These are phyloP conservation scores for Lottia scabra DNA, from an alignment of 2,888 invertebrate genomes.

Conservation along the genomic window DNA sequence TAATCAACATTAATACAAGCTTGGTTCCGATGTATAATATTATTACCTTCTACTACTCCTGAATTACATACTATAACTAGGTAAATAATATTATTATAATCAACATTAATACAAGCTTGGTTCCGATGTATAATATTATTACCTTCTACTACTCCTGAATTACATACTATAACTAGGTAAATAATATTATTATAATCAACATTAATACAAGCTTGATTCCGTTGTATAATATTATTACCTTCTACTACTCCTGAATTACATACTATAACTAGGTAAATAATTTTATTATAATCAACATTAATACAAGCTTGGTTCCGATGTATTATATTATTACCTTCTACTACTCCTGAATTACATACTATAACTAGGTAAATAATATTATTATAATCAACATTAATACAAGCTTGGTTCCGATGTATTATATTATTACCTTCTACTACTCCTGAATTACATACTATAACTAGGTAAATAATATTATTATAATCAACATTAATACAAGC, in stretches of 20 bases:
- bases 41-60: constrained; percentile 35
- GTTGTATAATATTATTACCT: constrained; percentile 41
- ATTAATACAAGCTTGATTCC: constrained; percentile 53
- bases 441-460: too few species aligned
- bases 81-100: constrained; percentile 22
- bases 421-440: too few species aligned
- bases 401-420: too few species aligned
- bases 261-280: constrained; percentile 34
- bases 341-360: too few species aligned
- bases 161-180: constrained; percentile 35
- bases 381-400: too few species aligned
- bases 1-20: constrained; percentile 39
- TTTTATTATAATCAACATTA: too few species aligned
- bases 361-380: too few species aligned
- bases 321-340: too few species aligned
- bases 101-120: constrained; percentile 50
- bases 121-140: constrained; percentile 43
- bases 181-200: constrained; percentile 12
- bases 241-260: constrained; percentile 33
- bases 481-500: too few species aligned
- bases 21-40: constrained; percentile 50
- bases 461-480: too few species aligned
- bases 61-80: constrained; percentile 35
- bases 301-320: too few species aligned
- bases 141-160: constrained; percentile 34